Conservation (phyloP, 37 sponge, comb jelly and placozoan species). For the Cliona cf. orientalis region DNA sequence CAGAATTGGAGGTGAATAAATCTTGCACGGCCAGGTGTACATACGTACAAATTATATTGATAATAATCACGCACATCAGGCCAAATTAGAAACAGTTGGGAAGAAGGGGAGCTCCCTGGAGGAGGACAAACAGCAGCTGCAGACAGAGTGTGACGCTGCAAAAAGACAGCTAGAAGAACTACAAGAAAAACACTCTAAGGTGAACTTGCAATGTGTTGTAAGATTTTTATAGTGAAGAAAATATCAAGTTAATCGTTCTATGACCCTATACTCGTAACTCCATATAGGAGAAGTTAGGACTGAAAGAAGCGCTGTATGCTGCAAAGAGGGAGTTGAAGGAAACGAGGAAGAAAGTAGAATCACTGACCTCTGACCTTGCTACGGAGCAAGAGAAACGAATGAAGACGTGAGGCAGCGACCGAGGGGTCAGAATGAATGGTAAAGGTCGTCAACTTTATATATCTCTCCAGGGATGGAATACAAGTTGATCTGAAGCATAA, state of each 20-base stretch:
- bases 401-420: neutral
- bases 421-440: neutral
- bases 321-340: neutral
- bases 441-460: neutral
- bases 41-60: neutral
- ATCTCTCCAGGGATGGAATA: neutral
- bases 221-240: neutral
- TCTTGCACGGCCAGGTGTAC: neutral
- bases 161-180: neutral
- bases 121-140: neutral
- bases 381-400: neutral
- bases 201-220: neutral
- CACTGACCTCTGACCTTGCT: neutral
- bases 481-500: slow-evolving; percentile 1
- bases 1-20: slow-evolving; percentile 34
- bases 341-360: neutral
- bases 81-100: neutral
- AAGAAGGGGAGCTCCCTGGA: neutral
- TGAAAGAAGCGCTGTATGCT: neutral
- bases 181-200: neutral
- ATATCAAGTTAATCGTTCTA: neutral
- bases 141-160: neutral
- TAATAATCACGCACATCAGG: neutral
- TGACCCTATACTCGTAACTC: neutral
- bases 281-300: neutral